Percentiles rank a stretch among this genome's conserved stretches.
Conservation (phyloP, 92 coral and sea anemone species). For the Parazoanthus swiftii region DNA sequence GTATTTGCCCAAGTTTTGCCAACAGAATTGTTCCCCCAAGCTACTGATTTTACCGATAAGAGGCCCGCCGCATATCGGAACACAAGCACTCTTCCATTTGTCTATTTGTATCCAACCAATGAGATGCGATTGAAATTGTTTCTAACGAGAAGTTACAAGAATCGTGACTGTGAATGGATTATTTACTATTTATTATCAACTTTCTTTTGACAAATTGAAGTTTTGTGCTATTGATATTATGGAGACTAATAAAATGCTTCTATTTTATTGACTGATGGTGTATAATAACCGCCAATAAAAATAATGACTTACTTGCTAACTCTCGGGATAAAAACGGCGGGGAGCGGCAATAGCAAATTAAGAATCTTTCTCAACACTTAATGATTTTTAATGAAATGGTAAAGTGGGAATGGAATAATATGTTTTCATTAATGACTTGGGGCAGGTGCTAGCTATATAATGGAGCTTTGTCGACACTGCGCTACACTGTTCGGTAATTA, state of each 20-base stretch:
- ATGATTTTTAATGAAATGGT: constrained; percentile 66
- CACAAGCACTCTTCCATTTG: constrained; percentile 17
- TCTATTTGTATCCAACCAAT: constrained; percentile 22
- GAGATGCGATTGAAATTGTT: neutral
- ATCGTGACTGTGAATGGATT: constrained; percentile 31
- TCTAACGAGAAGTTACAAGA: constrained; percentile 22
- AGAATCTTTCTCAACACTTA: constrained; percentile 57
- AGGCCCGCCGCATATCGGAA: constrained; percentile 35
- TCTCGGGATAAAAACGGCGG: constrained; percentile 59
- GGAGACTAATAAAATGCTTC: constrained; percentile 33
- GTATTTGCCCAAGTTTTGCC: constrained; percentile 1
- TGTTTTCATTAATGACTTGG: constrained; percentile 54
- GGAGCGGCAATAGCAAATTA: constrained; percentile 55
- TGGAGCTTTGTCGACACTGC: constrained; percentile 37
- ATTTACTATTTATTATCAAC: constrained; percentile 45
- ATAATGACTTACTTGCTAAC: constrained; percentile 53
- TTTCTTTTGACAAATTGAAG: constrained; percentile 47
- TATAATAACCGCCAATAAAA: constrained; percentile 38
- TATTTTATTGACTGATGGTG: constrained; percentile 39
- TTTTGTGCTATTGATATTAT: constrained; percentile 36
- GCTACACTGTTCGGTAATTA: constrained; percentile 46
- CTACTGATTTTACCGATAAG: constrained; percentile 20
- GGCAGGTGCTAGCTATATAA: constrained; percentile 54
- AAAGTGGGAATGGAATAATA: constrained; percentile 52
- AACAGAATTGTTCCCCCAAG: constrained; percentile 14